Base-by-base conservation (phyloP, 2,888 invertebrate genomes). In the Chydorus sphaericus region DNA sequence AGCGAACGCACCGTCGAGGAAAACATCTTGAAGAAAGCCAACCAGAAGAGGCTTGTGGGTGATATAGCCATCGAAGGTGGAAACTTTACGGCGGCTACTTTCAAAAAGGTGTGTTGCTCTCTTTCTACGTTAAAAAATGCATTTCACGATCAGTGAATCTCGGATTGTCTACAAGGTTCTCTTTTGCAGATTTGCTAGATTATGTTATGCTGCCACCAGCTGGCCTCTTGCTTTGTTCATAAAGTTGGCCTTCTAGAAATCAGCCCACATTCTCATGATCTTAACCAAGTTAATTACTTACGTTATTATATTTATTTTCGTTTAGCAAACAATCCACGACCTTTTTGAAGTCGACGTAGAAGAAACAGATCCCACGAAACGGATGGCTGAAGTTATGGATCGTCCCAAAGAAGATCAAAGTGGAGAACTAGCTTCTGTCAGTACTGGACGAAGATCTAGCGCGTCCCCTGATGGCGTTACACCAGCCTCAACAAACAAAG, bases 31-130 rank as follows among this genome's bases (percentile, higher is more conserved):
- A 94, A 93, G 73, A 99, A 98, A 72, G 98, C 98, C 4, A 91
- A 90, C 71, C 96, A 98, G 72, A 98, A 99, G 72, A 79, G 94
- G 60, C 76, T 92, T 68, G 79, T 98, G 29, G 94, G 94, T 54
- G 91, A 94, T 72, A 79, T 97, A 67, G 96, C 98, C 50, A 98
- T 99, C 67, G 98, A 98, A 73, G 93, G 90, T 62, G 98, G 97
- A 8, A 94, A 93, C 73, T 99, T 98, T 70, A 98, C 96, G 29
- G 93, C 97, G 14, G 89, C 92, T 0, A 93, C 87, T 72, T 91
- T 98, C 73, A 89, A 92, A 68, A 82, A 81, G 69, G 83, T 83
- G 72, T 71, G 76, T 44, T 23, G 14, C 4, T 4, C 7, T 73
- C 16, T 44, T 37, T 16, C 10, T 48, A 10, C 30, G 28, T 28